Conservation (phyloP, 2,113 vertebrate genomes). For the Gasterosteus aculeatus region DNA sequence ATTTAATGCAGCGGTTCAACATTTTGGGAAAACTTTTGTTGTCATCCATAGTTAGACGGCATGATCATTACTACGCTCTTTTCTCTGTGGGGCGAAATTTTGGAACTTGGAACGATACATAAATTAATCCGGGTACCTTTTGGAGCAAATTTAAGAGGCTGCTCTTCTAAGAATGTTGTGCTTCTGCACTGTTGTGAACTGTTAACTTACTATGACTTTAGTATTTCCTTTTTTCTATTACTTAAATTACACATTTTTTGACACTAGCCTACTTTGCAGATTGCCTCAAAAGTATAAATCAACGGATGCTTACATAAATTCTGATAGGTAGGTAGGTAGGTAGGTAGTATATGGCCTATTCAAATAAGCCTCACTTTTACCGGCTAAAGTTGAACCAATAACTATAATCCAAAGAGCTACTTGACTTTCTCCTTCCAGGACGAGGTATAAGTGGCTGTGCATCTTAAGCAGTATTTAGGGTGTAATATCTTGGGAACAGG, state of each 20-base stretch:
- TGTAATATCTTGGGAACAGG: neutral
- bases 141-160: neutral
- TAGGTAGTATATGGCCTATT: neutral
- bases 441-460: neutral
- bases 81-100: neutral
- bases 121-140: neutral
- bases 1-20: neutral
- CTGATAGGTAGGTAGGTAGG: neutral
- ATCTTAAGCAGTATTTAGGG: neutral
- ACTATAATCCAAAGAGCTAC: neutral
- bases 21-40: neutral
- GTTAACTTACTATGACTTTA: neutral
- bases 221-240: neutral
- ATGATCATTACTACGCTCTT: neutral
- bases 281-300: neutral
- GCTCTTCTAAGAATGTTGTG: neutral
- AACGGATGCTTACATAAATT: neutral
- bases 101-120: neutral
- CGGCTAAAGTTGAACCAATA: neutral
- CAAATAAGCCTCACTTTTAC: neutral
- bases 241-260: no score
- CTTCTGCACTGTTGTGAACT: neutral
- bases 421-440: neutral
- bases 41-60: neutral
- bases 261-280: neutral